These are phyloP conservation scores for Euura saliciscinereae DNA, from an alignment of 1,140 invertebrate genomes.

Conservation along the genomic window DNA sequence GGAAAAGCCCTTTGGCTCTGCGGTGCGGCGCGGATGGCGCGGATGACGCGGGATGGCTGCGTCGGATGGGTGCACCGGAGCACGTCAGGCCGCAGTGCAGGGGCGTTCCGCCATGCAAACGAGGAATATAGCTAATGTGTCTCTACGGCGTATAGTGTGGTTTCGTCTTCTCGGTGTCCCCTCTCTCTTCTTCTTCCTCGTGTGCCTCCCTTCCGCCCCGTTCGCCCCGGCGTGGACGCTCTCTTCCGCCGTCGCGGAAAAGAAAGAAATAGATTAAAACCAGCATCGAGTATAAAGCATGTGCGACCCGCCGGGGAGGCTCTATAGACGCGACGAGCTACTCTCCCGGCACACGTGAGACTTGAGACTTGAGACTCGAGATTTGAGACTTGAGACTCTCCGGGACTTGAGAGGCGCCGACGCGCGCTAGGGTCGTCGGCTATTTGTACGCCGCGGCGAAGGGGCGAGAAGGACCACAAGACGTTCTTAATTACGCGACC, in stretches of 20 bases:
- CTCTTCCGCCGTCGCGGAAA: slow-evolving; percentile 15
- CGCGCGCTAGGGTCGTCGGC: slow-evolving; percentile 20
- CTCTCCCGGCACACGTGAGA: neutral
- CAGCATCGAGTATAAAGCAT: slow-evolving; percentile 7
- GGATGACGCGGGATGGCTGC: neutral
- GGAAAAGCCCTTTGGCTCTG: slow-evolving; percentile 3
- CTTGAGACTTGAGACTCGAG: slow-evolving; percentile 9
- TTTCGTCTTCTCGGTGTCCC: slow-evolving; percentile 21
- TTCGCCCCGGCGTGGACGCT: slow-evolving; percentile 4
- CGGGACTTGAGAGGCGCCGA: slow-evolving; percentile 26
- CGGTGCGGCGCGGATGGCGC: neutral
- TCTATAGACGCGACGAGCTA: slow-evolving; percentile 7
- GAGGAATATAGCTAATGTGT: slow-evolving; percentile 53
- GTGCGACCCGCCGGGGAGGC: slow-evolving; percentile 14
- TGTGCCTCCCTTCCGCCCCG: slow-evolving; percentile 1
- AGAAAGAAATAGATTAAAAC: slow-evolving; percentile 32
- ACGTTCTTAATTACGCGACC: slow-evolving; percentile 26
- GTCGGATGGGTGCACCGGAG: slow-evolving; percentile 4
- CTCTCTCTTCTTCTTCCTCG: neutral
- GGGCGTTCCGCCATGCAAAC: slow-evolving; percentile 56
- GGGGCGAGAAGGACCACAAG: slow-evolving; percentile 16
- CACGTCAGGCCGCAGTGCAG: slow-evolving; percentile 28
- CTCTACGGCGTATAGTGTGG: slow-evolving; percentile 37
- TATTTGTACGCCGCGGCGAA: slow-evolving; percentile 25
- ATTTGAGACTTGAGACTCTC: slow-evolving; percentile 8